Evolutionary conservation across 37 sponge, comb jelly and placozoan species (phyloP), one percentile per base, ranked within the genome.

Genomic region (Hormiphora californensis): DNA sequence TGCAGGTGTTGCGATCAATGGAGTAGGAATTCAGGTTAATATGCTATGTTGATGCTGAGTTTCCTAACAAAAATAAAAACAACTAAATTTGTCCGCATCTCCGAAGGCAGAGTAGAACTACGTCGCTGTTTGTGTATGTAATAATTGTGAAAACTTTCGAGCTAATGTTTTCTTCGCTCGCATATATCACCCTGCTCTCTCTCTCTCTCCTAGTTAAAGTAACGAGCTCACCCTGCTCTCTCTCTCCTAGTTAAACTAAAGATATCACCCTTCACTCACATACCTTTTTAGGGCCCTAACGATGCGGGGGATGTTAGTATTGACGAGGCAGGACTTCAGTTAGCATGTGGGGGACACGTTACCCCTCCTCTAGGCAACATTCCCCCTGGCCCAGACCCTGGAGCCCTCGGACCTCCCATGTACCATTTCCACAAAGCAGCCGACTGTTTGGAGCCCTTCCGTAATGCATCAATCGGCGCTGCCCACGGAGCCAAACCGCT

Each of bases 281-380:
- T n/a, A n/a, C n/a, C n/a, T n/a, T n/a, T n/a, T n/a, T n/a, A n/a
- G 38, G 81, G 81, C 21, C 81, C 81, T 21, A 73, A 73, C 43
- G 81, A 73, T 73, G 81, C 81, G 17, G 81, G 81, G 12, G 81
- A 73, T 73, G 81, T 73, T n/a, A 73, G 81, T 17, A 73, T 73
- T 36, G 81, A 73, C 25, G 81, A 73, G 38, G 81, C 81, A 32
- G 81, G 38, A 8, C 40, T 73, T 73, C 81, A 73, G 46, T 46
- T 73, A 11, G 8, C 81, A 1, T 73, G 81, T 21, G 81, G 81
- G 0, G 81, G 81, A 11, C 81, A 73, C 25, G 81, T 73, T 2
- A 73, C 81, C 2, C 81, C 81, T 19, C 81, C 81, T 38, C 46
- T 73, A 19, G 81, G 81, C 12, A 73, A 73, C 27, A 73, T 73